Evolutionary conservation across 2,797 vertebrate species (phyloP).

Genomic region (Microctenopoma stevenorrisi): DNA sequence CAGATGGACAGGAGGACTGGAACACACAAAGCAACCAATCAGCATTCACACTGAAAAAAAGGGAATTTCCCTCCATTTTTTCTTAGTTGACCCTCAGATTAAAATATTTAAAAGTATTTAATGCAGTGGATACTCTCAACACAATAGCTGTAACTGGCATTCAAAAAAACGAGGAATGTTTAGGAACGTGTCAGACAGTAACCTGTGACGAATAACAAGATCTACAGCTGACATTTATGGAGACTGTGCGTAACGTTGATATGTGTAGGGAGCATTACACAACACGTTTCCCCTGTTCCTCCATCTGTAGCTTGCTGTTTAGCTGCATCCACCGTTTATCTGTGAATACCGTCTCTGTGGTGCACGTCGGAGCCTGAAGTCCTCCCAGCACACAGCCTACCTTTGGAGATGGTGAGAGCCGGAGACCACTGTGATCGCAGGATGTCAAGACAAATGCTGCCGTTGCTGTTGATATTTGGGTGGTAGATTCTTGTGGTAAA

Average conservation of each 20-base stretch:
- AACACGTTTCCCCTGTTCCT: neutral
- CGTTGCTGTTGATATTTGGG: constrained; percentile 86
- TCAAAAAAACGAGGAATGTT: too few species aligned
- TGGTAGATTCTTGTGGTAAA: constrained; percentile 93
- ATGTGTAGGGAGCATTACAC: constrained; percentile 4
- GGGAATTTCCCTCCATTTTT: neutral
- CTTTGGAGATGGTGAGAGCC: constrained; percentile 96
- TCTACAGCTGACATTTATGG: constrained; percentile 30
- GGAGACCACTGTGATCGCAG: constrained; percentile 94
- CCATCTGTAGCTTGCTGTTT: neutral
- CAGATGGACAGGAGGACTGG: constrained; percentile 99
- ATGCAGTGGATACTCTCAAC: neutral
- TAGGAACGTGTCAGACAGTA: too few species aligned
- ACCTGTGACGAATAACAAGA: neutral
- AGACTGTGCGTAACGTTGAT: neutral
- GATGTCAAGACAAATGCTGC: constrained; percentile 89
- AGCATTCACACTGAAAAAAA: constrained; percentile 10
- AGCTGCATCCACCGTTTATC: neutral
- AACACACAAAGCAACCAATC: constrained; percentile 11
- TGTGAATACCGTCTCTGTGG: neutral
- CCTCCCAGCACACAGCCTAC: constrained; percentile 66
- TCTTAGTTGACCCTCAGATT: neutral
- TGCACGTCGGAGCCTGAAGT: neutral
- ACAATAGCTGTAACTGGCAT: neutral
- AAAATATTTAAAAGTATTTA: neutral